phyloP scores from a whole-genome alignment of 2,888 invertebrate species.

The Synanthedon formicaeformis region DNA sequence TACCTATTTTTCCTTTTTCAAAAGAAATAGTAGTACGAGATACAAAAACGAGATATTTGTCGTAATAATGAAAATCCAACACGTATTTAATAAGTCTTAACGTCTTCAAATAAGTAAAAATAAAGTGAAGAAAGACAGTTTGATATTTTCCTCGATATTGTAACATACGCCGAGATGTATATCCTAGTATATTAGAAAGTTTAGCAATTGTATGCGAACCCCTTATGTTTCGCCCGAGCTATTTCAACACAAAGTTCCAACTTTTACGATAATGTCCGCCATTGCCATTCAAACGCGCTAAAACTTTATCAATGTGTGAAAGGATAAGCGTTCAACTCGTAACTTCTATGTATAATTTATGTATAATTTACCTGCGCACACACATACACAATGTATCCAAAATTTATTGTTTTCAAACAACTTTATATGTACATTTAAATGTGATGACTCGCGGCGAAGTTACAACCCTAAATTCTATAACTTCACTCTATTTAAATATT shows the following conservation, averaged over 20 bases:
- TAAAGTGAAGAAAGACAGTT: conserved; percentile 33
- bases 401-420: no score
- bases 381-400: background rate
- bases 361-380: background rate
- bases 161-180: conserved; percentile 53
- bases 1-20: no score
- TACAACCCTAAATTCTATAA: no score
- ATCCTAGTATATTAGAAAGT: conserved; percentile 63
- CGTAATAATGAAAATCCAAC: background rate
- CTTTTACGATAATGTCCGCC: conserved; percentile 71
- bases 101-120: conserved; percentile 3
- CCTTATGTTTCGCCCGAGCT: conserved; percentile 65
- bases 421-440: no score
- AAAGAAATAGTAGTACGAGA: no score
- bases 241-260: conserved; percentile 64
- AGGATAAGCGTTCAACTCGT: conserved; percentile 58
- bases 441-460: no score
- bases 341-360: background rate
- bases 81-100: no score
- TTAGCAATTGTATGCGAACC: conserved; percentile 67
- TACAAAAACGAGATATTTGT: background rate
- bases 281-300: conserved; percentile 68
- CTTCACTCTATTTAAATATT: no score
- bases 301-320: conserved; percentile 68
- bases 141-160: conserved; percentile 62